Evolutionary conservation across 2,797 vertebrate species (phyloP).

Genomic region (Notamacropus eugenii): DNA sequence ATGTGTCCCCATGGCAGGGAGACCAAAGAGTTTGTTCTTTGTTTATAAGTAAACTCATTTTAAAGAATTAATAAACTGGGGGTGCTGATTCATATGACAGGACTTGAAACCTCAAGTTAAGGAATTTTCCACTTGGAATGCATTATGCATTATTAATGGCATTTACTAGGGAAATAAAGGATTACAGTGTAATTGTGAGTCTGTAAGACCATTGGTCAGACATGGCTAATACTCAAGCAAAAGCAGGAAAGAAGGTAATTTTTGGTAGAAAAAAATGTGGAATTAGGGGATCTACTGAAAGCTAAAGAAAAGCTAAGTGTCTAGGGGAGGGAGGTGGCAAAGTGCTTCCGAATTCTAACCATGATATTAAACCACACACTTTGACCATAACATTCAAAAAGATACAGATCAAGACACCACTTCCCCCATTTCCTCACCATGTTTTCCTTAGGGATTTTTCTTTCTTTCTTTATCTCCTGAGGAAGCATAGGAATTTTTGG

Average conservation of each 20-base stretch:
- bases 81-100: not conserved
- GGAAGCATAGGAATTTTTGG: not conserved
- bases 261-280: not conserved
- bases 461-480: not conserved
- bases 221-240: not conserved
- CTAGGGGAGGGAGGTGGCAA: not conserved
- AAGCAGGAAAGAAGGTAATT: not conserved
- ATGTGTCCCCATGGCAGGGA: not conserved
- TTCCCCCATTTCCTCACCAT: not conserved
- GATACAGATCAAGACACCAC: too few species aligned
- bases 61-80: conserved; percentile 5
- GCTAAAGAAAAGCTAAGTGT: not conserved
- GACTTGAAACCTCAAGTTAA: not conserved
- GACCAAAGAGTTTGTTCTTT: not conserved
- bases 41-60: not conserved
- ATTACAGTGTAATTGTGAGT: not conserved
- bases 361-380: not conserved
- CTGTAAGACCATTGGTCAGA: not conserved
- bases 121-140: not conserved
- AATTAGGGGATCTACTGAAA: not conserved
- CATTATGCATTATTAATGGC: not conserved
- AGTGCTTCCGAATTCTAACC: not conserved
- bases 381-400: not conserved
- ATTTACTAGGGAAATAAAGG: not conserved
- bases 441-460: not conserved